phyloP scores from a whole-genome alignment of 2,888 invertebrate genomes.

The Seira sanloemensis region DNA sequence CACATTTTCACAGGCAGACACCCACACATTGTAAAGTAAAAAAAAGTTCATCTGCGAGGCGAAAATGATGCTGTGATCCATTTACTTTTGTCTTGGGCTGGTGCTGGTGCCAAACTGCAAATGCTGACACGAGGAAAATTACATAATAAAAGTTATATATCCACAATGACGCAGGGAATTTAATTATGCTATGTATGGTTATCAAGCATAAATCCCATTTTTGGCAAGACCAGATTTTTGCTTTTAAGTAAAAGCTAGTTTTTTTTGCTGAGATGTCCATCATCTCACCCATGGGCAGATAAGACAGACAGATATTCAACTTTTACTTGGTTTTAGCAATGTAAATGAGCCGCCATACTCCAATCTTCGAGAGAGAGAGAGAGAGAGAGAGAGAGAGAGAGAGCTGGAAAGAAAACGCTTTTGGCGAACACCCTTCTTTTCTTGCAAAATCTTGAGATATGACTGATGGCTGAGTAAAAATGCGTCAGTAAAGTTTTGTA shows the following conservation, averaged over 20 bases:
- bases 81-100: background rate
- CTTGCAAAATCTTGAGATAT: background rate
- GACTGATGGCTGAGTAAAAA: background rate
- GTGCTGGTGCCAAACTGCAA: background rate
- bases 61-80: no score
- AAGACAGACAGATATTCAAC: background rate
- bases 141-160: slow-evolving; percentile 24
- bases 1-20: background rate
- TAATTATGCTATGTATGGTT: slow-evolving; percentile 48
- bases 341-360: slow-evolving; percentile 22
- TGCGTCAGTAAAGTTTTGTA: background rate
- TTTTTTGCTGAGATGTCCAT: background rate
- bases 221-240: slow-evolving; percentile 37
- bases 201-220: slow-evolving; percentile 39
- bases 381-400: background rate
- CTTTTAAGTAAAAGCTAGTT: slow-evolving; percentile 11
- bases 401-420: background rate
- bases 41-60: no score
- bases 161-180: slow-evolving; percentile 51
- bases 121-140: slow-evolving; percentile 27
- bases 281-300: background rate
- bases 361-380: background rate
- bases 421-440: background rate
- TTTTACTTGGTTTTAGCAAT: background rate
- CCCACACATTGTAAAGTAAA: no score